phyloP scores from a whole-genome alignment of 1,140 invertebrate genomes.

The Zophobas atratus region DNA sequence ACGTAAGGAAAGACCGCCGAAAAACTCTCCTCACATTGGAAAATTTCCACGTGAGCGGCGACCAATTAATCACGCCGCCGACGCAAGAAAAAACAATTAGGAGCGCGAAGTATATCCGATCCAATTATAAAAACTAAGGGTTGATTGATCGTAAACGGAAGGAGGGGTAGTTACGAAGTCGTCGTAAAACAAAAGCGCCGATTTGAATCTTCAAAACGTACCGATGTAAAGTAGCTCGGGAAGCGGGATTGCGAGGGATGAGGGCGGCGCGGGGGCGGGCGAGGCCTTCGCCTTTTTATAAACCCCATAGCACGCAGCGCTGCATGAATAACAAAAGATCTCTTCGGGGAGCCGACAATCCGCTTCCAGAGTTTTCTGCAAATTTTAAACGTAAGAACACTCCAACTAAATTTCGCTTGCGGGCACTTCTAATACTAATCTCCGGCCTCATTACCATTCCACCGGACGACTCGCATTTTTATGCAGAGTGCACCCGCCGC shows the following conservation, averaged over 20 bases:
- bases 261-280: constrained; percentile 17
- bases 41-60: not conserved
- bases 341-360: constrained; percentile 45
- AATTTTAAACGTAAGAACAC: constrained; percentile 46
- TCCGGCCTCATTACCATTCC: constrained; percentile 33
- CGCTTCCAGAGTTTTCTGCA: constrained; percentile 44
- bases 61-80: not conserved
- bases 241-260: constrained; percentile 37
- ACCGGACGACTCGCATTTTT: constrained; percentile 8
- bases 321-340: constrained; percentile 53
- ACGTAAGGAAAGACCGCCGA: constrained; percentile 36
- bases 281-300: constrained; percentile 48
- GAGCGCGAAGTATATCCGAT: constrained; percentile 23
- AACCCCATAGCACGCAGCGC: constrained; percentile 40
- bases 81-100: constrained; percentile 15
- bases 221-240: constrained; percentile 44
- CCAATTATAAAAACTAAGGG: constrained; percentile 36
- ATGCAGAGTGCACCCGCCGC: constrained; percentile 4
- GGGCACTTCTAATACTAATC: constrained; percentile 35
- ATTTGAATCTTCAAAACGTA: constrained; percentile 41
- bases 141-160: constrained; percentile 33
- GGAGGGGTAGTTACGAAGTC: constrained; percentile 32
- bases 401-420: constrained; percentile 37
- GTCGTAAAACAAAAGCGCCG: constrained; percentile 41
- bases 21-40: not conserved